Base-by-base conservation (phyloP, 2,113 vertebrate species). In the Dascyllus trimaculatus region DNA sequence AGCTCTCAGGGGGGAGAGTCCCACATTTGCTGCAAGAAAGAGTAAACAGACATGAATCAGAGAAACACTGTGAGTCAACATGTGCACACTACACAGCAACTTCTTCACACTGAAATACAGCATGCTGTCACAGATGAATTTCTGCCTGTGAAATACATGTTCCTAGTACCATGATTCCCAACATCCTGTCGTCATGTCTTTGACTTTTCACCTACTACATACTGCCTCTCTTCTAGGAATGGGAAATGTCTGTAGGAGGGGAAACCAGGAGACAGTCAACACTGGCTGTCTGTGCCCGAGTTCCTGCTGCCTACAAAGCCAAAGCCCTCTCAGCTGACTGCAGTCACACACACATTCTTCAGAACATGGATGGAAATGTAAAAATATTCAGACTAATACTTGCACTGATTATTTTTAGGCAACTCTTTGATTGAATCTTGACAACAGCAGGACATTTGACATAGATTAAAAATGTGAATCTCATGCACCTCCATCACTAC, bases 1-100 rank as follows among this genome's bases (percentile, higher is more conserved):
- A 97, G 94, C 97, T 98, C 90, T 97, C 97, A 0, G 97, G 97
- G 11, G 97, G 97, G 75, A 96, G 91, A 60, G 95, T 96, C 40
- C 97, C 96, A 88, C 96, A 97, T 88, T 96, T 97, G 92, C 97
- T 97, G 66, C 52, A 90, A 79, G 63, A 82, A 21, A 88, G 17
- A 71, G 25, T 15, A 57, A 10, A 69, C 14, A 78, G 13, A 76
- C 29, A 81, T 76, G 56, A 43, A 49, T 70, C 11, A 40, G n/a
- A 29, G 15, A 61, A 65, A 62, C 25, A 54, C 22, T 21, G 0
- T 22, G 13, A 54, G 72, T 69, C 56, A 46, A 35, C 48, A 14
- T 7, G 18, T 15, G 0, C 21, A 61, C 67, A 38, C 61, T 19
- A 5, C 60, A 43, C 56, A 25, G 65, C 2, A 63, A 48, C 32